Evolutionary conservation across 2,888 invertebrate species (phyloP).

Genomic region (Oligia fasciuncula): DNA sequence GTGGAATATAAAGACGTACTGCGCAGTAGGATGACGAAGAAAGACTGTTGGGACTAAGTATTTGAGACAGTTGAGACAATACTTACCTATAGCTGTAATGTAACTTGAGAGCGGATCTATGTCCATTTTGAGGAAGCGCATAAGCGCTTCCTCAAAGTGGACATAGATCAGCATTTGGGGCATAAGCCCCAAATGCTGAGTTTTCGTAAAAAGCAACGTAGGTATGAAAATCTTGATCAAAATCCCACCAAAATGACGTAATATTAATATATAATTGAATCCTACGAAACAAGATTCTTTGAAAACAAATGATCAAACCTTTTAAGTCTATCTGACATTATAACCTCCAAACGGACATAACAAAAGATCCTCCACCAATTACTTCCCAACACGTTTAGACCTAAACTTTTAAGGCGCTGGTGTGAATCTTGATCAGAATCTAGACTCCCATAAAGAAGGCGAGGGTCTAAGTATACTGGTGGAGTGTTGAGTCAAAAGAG

Average conservation of each 20-base stretch:
- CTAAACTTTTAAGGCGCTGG: constrained; percentile 31
- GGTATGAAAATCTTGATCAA: no score
- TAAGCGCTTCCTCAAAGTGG: no score
- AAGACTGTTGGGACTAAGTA: no score
- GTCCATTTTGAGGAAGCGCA: no score
- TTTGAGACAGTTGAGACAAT: neutral
- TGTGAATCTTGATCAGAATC: constrained; percentile 55
- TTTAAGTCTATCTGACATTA: constrained; percentile 5
- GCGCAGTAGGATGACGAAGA: neutral
- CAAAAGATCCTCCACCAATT: constrained; percentile 39
- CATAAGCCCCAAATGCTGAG: neutral
- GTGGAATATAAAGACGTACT: no score
- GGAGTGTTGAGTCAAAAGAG: constrained; percentile 65
- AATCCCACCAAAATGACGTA: no score
- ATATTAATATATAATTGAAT: no score
- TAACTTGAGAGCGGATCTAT: neutral
- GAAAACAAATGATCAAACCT: neutral
- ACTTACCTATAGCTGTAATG: neutral
- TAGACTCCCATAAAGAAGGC: constrained; percentile 43
- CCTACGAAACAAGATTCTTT: neutral
- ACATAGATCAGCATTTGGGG: no score
- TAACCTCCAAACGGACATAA: constrained; percentile 8
- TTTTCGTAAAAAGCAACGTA: neutral
- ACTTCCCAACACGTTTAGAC: constrained; percentile 49
- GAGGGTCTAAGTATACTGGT: constrained; percentile 46